phyloP scores from a whole-genome alignment of 2,113 vertebrate species.

The Noturus placidus region DNA sequence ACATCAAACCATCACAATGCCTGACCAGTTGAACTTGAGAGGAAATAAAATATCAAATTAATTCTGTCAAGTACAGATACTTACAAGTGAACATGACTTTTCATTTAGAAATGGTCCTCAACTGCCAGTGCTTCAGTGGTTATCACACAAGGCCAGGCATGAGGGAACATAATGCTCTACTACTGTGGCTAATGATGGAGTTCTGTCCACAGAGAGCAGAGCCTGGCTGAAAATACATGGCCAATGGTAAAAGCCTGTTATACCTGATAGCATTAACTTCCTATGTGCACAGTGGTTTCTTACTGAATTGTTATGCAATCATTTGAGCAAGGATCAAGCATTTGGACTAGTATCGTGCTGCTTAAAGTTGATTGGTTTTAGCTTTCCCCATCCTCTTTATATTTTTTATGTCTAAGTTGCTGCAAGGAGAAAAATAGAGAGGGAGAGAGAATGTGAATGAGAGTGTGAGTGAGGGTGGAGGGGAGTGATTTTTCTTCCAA shows the following conservation, averaged over 20 bases:
- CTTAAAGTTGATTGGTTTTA: slow-evolving; percentile 66
- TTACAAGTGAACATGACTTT: slow-evolving; percentile 28
- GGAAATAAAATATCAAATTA: background rate
- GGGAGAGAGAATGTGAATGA: background rate
- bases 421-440: slow-evolving; percentile 29
- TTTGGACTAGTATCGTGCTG: slow-evolving; percentile 52
- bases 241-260: slow-evolving; percentile 20
- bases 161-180: slow-evolving; percentile 43
- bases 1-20: background rate
- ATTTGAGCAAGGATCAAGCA: slow-evolving; percentile 58
- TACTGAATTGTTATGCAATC: slow-evolving; percentile 51
- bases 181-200: slow-evolving; percentile 45
- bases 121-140: slow-evolving; percentile 50
- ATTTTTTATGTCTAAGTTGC: slow-evolving; percentile 46
- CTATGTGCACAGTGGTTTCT: background rate
- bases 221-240: slow-evolving; percentile 15
- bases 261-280: slow-evolving; percentile 56
- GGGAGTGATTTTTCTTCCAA: slow-evolving; percentile 61
- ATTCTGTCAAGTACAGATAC: background rate
- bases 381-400: slow-evolving; percentile 9
- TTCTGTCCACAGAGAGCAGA: slow-evolving; percentile 46
- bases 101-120: slow-evolving; percentile 13
- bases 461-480: slow-evolving; percentile 33
- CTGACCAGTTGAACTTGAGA: slow-evolving; percentile 1
- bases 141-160: slow-evolving; percentile 56